phyloP scores from a whole-genome alignment of 23 tunicate species.

The Styela plicata region DNA sequence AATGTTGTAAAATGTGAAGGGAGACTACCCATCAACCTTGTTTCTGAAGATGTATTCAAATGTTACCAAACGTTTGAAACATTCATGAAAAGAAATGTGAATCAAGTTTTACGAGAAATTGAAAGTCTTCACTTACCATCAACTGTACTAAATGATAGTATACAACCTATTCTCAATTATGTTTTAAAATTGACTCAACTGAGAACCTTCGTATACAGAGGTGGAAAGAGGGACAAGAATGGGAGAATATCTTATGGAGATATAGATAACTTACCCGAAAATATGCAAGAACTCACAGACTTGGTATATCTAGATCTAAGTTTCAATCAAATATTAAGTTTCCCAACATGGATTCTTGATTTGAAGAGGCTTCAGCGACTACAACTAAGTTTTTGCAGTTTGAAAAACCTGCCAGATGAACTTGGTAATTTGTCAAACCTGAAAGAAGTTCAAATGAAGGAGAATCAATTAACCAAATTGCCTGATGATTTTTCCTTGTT shows the following conservation, averaged over 20 bases:
- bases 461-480: constrained; percentile 9
- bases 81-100: background rate
- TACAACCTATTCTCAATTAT: background rate
- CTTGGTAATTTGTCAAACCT: background rate
- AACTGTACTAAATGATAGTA: background rate
- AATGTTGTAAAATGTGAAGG: constrained; percentile 11
- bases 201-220: constrained; percentile 6
- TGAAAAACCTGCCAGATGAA: background rate
- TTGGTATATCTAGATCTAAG: constrained; percentile 23
- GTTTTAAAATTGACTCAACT: background rate
- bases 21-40: constrained; percentile 9
- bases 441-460: constrained; percentile 9
- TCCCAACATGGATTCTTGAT: constrained; percentile 6
- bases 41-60: background rate
- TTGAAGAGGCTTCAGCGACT: background rate
- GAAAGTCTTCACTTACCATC: constrained; percentile 12
- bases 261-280: background rate
- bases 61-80: constrained; percentile 1
- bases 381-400: constrained; percentile 23
- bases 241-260: background rate
- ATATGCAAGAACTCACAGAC: background rate
- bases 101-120: constrained; percentile 8
- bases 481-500: constrained; percentile 4
- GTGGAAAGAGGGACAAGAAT: background rate
- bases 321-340: background rate